These are phyloP conservation scores for Chloebia gouldiae DNA, from an alignment of 2,113 vertebrate genomes.

Conservation along the genomic window DNA sequence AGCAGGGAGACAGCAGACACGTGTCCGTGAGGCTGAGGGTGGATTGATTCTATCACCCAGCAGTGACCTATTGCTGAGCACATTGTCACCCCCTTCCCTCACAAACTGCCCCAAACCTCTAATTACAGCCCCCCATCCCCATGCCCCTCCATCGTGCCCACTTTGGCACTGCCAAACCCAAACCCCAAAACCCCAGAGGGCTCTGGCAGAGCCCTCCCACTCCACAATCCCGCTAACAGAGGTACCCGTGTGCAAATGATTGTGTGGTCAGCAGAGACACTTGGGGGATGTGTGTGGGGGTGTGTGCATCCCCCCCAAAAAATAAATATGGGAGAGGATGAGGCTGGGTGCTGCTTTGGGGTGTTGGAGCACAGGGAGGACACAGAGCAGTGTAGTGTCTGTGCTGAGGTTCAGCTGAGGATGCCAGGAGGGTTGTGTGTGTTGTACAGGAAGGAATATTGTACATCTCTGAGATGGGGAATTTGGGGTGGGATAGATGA, in stretches of 20 bases:
- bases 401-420: not conserved
- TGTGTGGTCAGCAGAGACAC: not conserved
- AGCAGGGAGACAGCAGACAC: not conserved
- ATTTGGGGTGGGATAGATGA: not conserved
- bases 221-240: accelerated
- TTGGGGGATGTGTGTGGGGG: accelerated
- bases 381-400: accelerated
- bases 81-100: not conserved
- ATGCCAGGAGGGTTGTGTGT: not conserved
- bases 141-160: accelerated
- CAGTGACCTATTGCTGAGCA: not conserved
- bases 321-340: not conserved
- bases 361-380: not conserved
- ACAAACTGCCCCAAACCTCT: not conserved
- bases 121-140: not conserved
- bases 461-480: accelerated
- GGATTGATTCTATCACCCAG: not conserved
- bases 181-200: not conserved
- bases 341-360: not conserved
- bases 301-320: not conserved
- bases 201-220: accelerated
- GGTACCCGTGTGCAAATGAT: accelerated
- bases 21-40: not conserved
- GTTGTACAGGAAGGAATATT: not conserved
- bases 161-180: not conserved